Percentiles rank a stretch among this genome's conserved stretches.
Conservation (phyloP, 2,888 invertebrate genomes). For the Bruchidius siliquastri region DNA sequence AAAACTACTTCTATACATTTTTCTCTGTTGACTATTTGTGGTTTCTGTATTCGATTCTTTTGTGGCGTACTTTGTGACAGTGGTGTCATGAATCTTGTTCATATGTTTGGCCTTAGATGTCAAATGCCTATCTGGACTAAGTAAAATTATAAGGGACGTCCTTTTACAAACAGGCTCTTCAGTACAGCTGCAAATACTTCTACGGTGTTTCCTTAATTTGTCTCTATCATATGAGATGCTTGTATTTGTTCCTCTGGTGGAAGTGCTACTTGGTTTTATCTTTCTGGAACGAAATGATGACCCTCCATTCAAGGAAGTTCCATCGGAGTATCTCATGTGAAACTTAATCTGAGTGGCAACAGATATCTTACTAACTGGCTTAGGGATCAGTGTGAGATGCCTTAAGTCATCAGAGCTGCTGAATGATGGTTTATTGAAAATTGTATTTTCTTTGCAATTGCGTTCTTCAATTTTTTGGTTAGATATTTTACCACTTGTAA, state of each 20-base stretch:
- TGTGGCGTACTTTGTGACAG: not conserved
- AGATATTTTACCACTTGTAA: not conserved
- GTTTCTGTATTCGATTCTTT: not conserved
- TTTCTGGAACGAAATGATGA: too few relatives aligned
- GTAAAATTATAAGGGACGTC: not conserved
- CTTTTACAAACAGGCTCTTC: not conserved
- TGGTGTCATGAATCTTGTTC: not conserved
- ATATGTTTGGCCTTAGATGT: not conserved
- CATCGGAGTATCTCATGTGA: too few relatives aligned
- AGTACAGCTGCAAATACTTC: not conserved
- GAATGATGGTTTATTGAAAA: too few relatives aligned
- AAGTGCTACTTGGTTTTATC: not conserved
- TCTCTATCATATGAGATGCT: not conserved
- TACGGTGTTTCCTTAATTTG: not conserved
- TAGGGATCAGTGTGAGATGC: too few relatives aligned
- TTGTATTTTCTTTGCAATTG: too few relatives aligned
- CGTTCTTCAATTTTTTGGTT: too few relatives aligned
- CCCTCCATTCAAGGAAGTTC: too few relatives aligned
- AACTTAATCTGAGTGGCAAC: too few relatives aligned
- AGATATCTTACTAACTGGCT: too few relatives aligned
- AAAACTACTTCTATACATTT: not conserved
- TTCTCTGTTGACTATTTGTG: not conserved
- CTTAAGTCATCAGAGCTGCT: too few relatives aligned
- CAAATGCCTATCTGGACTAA: not conserved
- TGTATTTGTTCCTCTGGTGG: not conserved